Base-by-base conservation (phyloP, 2,888 invertebrate species). In the Clepsis dumicolana region DNA sequence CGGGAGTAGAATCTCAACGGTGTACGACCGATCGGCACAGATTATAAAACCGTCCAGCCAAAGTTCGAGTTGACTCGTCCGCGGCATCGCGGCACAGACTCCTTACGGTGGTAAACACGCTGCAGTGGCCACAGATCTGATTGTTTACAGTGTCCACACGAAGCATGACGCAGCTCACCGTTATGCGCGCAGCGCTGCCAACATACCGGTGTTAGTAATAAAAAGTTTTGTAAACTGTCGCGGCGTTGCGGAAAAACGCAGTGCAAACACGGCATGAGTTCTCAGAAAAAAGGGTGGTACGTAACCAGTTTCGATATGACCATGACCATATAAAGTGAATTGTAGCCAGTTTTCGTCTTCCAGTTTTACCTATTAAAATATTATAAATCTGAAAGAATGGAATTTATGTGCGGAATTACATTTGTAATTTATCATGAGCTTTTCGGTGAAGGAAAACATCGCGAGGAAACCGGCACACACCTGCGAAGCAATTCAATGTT, bases 141-240 rank as follows among this genome's bases (percentile, higher is more conserved):
- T 80, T 83, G 83, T 84, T 86, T 84, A 83, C 82, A 80, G 74
- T 79, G 78, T 76, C 70, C 75, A 73, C 77, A 81, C 80, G 81
- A 81, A 77, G 78, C 77, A 75, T 76, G 78, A 79, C 77, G 77
- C 64, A 52, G 71, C 65, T 59, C 62, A 53, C 57, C 53, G 66
- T 52, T 61, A 53, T 21, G 16, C 59, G 25, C 38, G 27, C 35
- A 32, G 29, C 14, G 56, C 41, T 38, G 21, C 63, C 50, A 66
- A 29, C 65, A 38, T 50, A 48, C 68, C 67, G 41, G 61, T 52
- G 66, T 52, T 71, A 70, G 67, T 71, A 74, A 76, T 76, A 72
- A 74, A 76, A 72, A 61, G 60, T 61, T 61, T 61, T 29, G 27
- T 61, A 48, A 61, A 61, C 48, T 48, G 29, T 48, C 29, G 60